These are phyloP conservation scores for Grammomys surdaster DNA, from an alignment of 2,113 vertebrate species.

Conservation along the genomic window DNA sequence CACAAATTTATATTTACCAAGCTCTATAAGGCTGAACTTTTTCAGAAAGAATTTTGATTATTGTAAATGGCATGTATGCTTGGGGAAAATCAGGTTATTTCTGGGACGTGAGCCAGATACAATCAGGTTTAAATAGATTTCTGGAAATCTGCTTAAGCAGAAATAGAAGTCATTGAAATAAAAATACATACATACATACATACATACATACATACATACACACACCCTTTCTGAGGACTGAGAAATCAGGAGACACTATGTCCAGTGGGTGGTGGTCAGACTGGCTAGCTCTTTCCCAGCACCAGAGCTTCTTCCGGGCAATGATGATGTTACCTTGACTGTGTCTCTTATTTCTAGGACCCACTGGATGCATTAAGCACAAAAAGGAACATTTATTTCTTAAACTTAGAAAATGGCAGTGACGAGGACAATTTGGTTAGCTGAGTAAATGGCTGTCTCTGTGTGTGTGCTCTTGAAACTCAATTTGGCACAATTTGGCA, in stretches of 20 bases:
- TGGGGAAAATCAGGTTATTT: neutral
- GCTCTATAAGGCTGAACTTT: neutral
- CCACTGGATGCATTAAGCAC: neutral
- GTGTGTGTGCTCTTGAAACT: neutral
- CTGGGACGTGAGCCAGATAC: neutral
- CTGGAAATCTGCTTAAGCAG: neutral
- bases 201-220: neutral
- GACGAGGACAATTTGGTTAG: neutral
- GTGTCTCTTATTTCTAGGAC: neutral
- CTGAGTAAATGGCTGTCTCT: neutral
- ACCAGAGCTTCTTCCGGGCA: neutral
- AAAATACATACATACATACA: neutral
- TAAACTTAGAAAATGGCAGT: neutral
- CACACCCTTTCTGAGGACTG: neutral
- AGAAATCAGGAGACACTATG: neutral
- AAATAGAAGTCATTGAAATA: neutral
- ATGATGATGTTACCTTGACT: neutral
- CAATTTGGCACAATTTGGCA: neutral
- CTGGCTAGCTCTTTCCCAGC: neutral
- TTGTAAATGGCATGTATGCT: neutral
- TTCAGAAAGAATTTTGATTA: conserved; percentile 41
- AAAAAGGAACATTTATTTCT: neutral
- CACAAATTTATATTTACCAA: conserved; percentile 17
- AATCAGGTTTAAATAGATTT: conserved; percentile 26
- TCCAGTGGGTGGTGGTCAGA: too few species aligned